Conservation (phyloP, 2,888 invertebrate species). For the Eupithecia centaureata region DNA sequence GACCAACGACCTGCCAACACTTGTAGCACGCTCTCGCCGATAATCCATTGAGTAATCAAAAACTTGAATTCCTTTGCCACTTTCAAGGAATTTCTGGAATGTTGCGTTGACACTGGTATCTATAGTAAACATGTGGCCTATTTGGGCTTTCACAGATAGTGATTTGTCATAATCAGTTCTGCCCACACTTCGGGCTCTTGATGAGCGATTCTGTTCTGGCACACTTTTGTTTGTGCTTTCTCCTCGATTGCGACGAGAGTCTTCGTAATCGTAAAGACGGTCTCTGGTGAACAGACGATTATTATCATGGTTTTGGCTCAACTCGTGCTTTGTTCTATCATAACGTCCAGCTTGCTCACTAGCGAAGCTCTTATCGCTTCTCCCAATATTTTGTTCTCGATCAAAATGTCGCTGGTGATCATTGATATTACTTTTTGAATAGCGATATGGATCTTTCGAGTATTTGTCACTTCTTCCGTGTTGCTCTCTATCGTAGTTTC, state of each 20-base stretch:
- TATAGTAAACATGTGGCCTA: constrained; percentile 66
- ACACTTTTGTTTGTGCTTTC: constrained; percentile 54
- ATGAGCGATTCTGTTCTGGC: constrained; percentile 25
- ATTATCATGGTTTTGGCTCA: constrained; percentile 36
- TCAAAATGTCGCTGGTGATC: constrained; percentile 21
- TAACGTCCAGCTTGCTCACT: constrained; percentile 33
- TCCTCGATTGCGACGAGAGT: constrained; percentile 46
- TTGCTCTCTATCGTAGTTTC: constrained; percentile 53
- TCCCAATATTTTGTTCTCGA: constrained; percentile 34
- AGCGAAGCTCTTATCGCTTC: constrained; percentile 36
- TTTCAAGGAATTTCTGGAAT: constrained; percentile 61
- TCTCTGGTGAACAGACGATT: constrained; percentile 45
- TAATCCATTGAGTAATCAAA: constrained; percentile 57
- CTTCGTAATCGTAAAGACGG: constrained; percentile 46
- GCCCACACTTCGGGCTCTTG: constrained; percentile 48
- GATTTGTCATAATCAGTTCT: constrained; percentile 49
- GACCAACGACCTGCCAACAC: constrained; percentile 66
- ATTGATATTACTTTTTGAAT: constrained; percentile 17
- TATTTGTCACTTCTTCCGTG: constrained; percentile 52
- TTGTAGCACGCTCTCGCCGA: constrained; percentile 67
- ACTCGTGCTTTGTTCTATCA: constrained; percentile 39
- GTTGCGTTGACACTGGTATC: constrained; percentile 71
- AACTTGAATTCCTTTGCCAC: constrained; percentile 49
- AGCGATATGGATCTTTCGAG: constrained; percentile 23
- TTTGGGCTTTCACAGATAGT: constrained; percentile 56